A percentile compares a stretch with the other conserved stretches of the same genome.
Conservation (phyloP, 2,113 vertebrate species). For the Pluvianellus socialis region DNA sequence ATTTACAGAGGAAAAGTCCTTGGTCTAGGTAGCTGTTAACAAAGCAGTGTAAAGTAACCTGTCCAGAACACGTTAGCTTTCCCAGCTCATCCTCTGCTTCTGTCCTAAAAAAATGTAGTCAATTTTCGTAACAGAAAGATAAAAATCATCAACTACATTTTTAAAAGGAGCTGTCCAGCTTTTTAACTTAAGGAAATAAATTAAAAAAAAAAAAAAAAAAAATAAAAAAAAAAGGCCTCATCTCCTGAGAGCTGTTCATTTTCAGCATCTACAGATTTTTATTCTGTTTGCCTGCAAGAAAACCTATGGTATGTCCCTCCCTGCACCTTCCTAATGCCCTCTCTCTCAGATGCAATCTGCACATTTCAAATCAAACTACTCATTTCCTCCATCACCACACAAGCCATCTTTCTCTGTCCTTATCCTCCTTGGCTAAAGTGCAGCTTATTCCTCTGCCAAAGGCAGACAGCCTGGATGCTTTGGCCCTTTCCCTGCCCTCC, state of each 20-base stretch:
- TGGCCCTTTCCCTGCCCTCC: neutral
- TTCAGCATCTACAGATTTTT: neutral
- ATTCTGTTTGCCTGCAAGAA: neutral
- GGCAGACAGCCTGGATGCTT: neutral
- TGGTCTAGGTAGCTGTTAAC: neutral
- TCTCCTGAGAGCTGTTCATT: neutral
- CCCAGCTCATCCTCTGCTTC: neutral
- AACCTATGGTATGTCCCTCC: rapidly evolving
- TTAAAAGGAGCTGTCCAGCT: neutral
- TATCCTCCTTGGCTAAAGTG: neutral
- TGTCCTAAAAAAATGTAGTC: neutral
- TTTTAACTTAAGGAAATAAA: neutral
- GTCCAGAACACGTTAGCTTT: neutral
- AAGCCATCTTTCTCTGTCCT: neutral
- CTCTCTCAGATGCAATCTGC: neutral
- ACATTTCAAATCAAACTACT: neutral
- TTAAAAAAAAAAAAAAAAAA: neutral
- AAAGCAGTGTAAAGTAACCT: neutral
- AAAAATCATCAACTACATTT: neutral
- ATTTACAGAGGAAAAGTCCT: neutral
- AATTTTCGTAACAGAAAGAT: neutral
- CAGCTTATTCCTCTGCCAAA: neutral
- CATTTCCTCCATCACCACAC: neutral
- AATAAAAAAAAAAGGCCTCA: neutral
- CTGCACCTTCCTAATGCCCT: neutral